Base-by-base conservation (phyloP, 2,113 vertebrate species). In the Mustelus asterias region DNA sequence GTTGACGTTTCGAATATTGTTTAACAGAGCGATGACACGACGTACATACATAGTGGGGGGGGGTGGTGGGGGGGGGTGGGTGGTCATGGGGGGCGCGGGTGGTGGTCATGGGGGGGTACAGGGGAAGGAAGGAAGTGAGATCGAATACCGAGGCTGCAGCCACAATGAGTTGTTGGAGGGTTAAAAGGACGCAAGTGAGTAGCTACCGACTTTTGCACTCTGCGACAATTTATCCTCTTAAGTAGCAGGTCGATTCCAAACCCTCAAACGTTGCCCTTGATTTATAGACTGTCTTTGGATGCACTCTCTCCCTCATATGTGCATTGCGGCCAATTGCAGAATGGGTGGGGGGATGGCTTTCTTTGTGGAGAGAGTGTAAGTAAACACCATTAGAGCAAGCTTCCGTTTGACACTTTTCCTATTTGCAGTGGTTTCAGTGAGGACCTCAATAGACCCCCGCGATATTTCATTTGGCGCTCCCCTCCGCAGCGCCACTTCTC, bases 251-350 rank as follows among this genome's bases (percentile, higher is more conserved):
- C 48, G 48, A 89, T 58, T 48, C 22, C 54, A 33, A 58, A 89
- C 22, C 54, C 44, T 48, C 54, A 29, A 13, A 54, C 54, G 85
- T 88, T 88, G 7, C 85, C 48, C 48, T 33, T 58, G 86, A 89
- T 58, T 89, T 58, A 89, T 89, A 33, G 86, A 89, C 44, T 58
- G 24, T 89, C 58, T 89, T 89, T 33, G 86, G 48, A 89, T 89
- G 86, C 54, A 26, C 44, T 88, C 85, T 24, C 26, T 54, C 44
- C 44, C 54, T 88, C 85, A 88, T 88, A 24, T 54, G 3, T 89
- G 86, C 86, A 13, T 13, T 58, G 48, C 24, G 9, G 58, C 9
- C 86, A 89, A 22, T 89, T 58, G 86, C 86, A 89, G 86, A 48
- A 58, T 58, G 86, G 58, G 48, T 58, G 4, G 14, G 1, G 86